Percentiles rank a stretch among this genome's conserved stretches.
Conservation (phyloP, 2,888 invertebrate genomes). For the Hartigia nigra region DNA sequence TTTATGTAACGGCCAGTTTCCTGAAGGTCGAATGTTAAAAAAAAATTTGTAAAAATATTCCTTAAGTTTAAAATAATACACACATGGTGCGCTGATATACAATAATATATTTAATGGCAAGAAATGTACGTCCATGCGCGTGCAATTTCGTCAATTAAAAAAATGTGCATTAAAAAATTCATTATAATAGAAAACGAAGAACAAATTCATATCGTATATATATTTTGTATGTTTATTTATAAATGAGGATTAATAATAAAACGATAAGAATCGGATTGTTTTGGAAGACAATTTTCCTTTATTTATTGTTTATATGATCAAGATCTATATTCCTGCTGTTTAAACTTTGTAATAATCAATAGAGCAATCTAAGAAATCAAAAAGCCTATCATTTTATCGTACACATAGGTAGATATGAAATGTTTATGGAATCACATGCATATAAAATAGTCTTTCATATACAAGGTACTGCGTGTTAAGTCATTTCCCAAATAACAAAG, state of each 20-base stretch:
- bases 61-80: neutral
- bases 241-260: slow-evolving; percentile 10
- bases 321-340: neutral
- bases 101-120: neutral
- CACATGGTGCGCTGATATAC: neutral
- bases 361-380: neutral
- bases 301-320: neutral
- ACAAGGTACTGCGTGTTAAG: neutral
- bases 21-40: neutral
- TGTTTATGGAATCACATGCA: neutral
- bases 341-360: neutral
- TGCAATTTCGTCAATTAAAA: neutral
- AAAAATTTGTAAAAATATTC: neutral
- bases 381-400: neutral
- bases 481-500: neutral
- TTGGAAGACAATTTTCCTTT: neutral
- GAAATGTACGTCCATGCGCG: neutral
- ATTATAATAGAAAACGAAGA: neutral
- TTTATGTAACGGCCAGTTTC: neutral
- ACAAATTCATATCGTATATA: slow-evolving; percentile 8
- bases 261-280: neutral
- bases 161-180: neutral
- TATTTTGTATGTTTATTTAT: slow-evolving; percentile 28
- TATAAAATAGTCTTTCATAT: neutral
- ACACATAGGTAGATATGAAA: neutral